phyloP scores from a whole-genome alignment of 2,113 vertebrate species.

The Chauna torquata region DNA sequence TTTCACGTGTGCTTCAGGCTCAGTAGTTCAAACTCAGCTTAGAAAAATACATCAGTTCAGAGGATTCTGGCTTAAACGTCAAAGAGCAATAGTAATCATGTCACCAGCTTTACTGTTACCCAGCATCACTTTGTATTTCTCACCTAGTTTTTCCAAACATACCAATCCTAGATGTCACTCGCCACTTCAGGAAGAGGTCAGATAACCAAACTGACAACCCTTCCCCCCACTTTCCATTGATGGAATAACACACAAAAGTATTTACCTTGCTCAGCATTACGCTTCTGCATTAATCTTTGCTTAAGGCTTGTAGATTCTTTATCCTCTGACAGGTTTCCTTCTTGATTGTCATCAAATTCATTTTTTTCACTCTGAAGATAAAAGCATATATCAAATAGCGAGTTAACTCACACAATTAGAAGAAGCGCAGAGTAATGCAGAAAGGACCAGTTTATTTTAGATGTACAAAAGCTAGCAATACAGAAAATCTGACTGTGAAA shows the following conservation, averaged over 20 bases:
- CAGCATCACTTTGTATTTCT: background rate
- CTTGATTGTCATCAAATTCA: conserved; percentile 80
- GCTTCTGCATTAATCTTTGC: conserved; percentile 78
- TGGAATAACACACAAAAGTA: background rate
- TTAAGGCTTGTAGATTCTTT: conserved; percentile 62
- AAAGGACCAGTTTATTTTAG: background rate
- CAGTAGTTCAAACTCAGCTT: background rate
- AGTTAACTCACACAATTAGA: background rate
- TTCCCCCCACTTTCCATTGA: background rate
- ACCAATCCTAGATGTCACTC: background rate
- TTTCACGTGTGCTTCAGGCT: background rate
- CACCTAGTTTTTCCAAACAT: background rate
- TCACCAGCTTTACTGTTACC: fast-evolving
- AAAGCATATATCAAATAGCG: background rate
- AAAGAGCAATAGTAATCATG: background rate
- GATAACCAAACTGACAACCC: background rate
- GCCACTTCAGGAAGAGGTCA: conserved; percentile 2
- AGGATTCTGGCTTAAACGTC: background rate
- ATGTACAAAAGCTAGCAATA: background rate
- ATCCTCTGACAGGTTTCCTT: conserved; percentile 59
- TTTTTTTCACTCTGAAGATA: conserved; percentile 79
- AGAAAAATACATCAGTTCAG: background rate
- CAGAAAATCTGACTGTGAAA: background rate
- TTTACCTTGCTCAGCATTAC: conserved; percentile 76
- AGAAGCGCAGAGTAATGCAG: background rate